These are phyloP conservation scores for Ploceus nigricollis DNA, from an alignment of 2,113 vertebrate genomes.

Conservation along the genomic window DNA sequence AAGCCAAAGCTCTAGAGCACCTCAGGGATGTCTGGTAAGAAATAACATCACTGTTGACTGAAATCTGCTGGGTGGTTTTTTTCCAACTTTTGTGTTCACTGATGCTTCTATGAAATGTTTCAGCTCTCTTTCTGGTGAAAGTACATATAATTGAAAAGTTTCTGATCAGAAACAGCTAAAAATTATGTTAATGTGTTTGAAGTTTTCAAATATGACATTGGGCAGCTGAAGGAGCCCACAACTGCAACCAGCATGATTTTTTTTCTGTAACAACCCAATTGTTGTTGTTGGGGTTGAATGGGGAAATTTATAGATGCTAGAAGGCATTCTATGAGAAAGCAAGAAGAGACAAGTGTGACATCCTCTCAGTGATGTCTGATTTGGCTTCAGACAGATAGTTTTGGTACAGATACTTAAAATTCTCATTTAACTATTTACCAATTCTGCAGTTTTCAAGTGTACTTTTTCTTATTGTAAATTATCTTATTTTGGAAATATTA, in stretches of 20 bases:
- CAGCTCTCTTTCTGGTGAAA: background rate
- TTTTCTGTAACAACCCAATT: background rate
- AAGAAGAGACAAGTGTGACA: background rate
- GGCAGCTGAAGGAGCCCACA: background rate
- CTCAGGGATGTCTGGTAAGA: background rate
- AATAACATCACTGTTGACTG: background rate
- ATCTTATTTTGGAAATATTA: background rate
- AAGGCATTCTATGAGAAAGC: background rate
- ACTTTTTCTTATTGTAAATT: background rate
- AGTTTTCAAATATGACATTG: background rate
- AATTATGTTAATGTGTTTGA: background rate
- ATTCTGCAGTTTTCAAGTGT: background rate
- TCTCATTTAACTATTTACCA: background rate
- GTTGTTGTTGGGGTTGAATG: too few species aligned
- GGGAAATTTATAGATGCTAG: background rate
- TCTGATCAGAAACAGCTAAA: background rate
- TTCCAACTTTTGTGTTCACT: background rate
- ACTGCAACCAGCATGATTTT: background rate
- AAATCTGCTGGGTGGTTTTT: background rate
- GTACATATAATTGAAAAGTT: background rate
- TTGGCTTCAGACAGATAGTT: background rate
- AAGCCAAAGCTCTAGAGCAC: background rate
- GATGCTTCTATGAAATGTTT: background rate
- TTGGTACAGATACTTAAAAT: background rate
- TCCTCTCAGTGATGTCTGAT: background rate